Evolutionary conservation across 2,113 vertebrate genomes (phyloP), one percentile per base, ranked within the genome.

Genomic region (Lasiurus borealis): DNA sequence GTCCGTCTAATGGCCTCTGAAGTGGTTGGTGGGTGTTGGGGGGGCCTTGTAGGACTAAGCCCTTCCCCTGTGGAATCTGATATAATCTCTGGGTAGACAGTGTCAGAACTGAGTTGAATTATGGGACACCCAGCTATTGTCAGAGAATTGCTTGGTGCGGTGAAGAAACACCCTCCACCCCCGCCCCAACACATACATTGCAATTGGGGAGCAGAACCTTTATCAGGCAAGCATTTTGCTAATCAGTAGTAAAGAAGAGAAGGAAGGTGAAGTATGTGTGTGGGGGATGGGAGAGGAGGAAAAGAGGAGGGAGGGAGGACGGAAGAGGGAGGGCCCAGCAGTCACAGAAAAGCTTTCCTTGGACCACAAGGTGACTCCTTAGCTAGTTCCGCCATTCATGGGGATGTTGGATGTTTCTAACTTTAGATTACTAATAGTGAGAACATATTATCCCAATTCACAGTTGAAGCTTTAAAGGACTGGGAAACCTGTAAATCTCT

Each of bases 401-500:
- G 23, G 5, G 90, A n/a, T 64, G 29, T n/a, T 64, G 54, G 48
- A 50, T 82, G 46, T 73, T 94, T 91, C 31, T 91, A 89, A 50
- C 86, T 78, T 83, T 54, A 16, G 50, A 77, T 87, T 83, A 19
- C 34, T 59, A 18, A 40, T 87, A 48, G n/a, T 59, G 16, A 77
- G 59, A 91, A 66, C 52, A 54, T 78, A 73, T n/a, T n/a, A n/a
- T 93, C 31, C 46, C 31, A 86, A 25, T 2, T 82, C 14, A 62
- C 29, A 73, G 82, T 31, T 73, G 46, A 50, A 68, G 18, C 13
- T 93, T 54, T 93, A 62, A 82, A 87, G 29, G 34, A 36, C 44
- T 46, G 57, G 64, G 52, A 90, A 90, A 68, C 23, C 14, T 89
- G 14, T 16, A 75, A 75, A 40, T 44, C 90, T 68, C 31, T 50